Evolutionary conservation across 1,140 invertebrate species (phyloP).

Genomic region (Camponotus pennsylvanicus): DNA sequence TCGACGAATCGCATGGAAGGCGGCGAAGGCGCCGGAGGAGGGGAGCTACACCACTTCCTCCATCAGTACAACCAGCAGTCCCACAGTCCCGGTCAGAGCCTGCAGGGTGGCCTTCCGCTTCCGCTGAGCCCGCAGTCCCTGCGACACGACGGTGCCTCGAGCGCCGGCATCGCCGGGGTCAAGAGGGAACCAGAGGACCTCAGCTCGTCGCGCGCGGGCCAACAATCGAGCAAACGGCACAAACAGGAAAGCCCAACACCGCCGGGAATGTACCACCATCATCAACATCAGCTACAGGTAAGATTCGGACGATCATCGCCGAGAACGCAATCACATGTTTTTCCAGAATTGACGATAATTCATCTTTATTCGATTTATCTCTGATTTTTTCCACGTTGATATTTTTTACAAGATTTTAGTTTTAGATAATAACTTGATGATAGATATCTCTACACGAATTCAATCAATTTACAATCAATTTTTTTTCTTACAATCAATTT

Average conservation of each 20-base stretch:
- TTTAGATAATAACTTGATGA: background rate
- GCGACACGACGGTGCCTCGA: constrained; percentile 82
- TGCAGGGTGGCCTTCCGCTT: constrained; percentile 83
- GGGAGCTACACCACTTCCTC: constrained; percentile 87
- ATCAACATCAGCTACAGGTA: constrained; percentile 85
- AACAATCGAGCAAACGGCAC: constrained; percentile 85
- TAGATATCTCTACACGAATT: background rate
- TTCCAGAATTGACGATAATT: background rate
- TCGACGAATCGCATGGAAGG: constrained; percentile 88
- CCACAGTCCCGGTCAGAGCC: constrained; percentile 84
- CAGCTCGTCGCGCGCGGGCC: constrained; percentile 86
- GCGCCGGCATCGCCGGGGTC: constrained; percentile 85
- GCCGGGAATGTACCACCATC: constrained; percentile 88
- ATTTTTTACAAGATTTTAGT: constrained; percentile 14
- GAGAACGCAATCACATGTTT: background rate
- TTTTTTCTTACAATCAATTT: background rate
- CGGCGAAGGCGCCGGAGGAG: constrained; percentile 86
- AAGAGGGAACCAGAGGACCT: constrained; percentile 90
- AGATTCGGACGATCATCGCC: constrained; percentile 16
- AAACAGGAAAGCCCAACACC: constrained; percentile 87
- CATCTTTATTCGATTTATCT: background rate
- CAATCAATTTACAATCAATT: background rate
- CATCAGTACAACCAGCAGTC: constrained; percentile 89
- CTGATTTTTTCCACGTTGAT: background rate
- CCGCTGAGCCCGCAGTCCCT: constrained; percentile 84